These are phyloP conservation scores for Hydra vulgaris DNA, from an alignment of 30 jellyfish, hydroid and myxozoan genomes.

Conservation along the genomic window DNA sequence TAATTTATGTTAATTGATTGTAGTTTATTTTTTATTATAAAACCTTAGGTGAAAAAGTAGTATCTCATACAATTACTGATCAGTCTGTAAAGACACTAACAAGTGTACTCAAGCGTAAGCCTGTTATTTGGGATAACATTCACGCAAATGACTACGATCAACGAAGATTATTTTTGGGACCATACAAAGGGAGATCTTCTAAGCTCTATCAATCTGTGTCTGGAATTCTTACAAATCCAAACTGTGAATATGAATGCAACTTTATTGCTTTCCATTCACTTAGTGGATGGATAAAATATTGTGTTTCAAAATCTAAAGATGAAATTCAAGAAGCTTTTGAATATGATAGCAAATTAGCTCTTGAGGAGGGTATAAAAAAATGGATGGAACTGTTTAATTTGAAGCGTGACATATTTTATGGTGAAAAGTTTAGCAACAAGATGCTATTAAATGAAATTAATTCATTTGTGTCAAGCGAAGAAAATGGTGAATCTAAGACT, in stretches of 20 bases:
- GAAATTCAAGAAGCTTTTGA: slow-evolving; percentile 29
- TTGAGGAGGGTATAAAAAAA: slow-evolving; percentile 56
- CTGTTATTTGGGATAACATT: slow-evolving; percentile 95
- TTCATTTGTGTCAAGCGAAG: background rate
- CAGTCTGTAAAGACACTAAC: slow-evolving; percentile 52
- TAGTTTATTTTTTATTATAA: no score
- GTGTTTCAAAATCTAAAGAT: slow-evolving; percentile 3
- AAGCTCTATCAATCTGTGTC: slow-evolving; percentile 52
- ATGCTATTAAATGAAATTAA: background rate
- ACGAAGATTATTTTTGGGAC: slow-evolving; percentile 93
- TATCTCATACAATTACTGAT: slow-evolving; percentile 54
- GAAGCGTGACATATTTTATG: background rate
- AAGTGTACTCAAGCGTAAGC: slow-evolving; percentile 74
- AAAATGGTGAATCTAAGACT: background rate
- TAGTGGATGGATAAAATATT: slow-evolving; percentile 64
- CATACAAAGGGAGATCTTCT: slow-evolving; percentile 81
- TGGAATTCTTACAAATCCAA: slow-evolving; percentile 93
- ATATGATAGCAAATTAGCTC: slow-evolving; percentile 64
- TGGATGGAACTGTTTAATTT: slow-evolving; percentile 57
- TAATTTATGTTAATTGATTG: no score
- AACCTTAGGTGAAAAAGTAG: slow-evolving; percentile 82
- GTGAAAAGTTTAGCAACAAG: background rate
- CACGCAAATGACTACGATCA: slow-evolving; percentile 98
- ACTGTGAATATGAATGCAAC: slow-evolving; percentile 95
- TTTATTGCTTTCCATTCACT: slow-evolving; percentile 65